Base-by-base conservation (phyloP, 2,113 vertebrate species). In the Mesitornis unicolor region DNA sequence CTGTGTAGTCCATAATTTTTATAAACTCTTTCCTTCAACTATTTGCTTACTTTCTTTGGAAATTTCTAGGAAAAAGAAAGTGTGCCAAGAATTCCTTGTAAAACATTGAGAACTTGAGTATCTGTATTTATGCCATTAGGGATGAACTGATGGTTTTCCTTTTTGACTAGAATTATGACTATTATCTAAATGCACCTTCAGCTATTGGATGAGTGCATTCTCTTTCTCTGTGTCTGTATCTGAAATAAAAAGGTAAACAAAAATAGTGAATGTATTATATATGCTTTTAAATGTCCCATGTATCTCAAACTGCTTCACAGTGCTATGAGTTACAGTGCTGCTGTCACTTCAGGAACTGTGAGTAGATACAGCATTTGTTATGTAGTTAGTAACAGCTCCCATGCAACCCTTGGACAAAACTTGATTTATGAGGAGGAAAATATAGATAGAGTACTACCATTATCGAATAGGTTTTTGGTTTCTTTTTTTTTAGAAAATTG, bases 271-370 rank as follows among this genome's bases (percentile, higher is more conserved):
- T n/a, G 10, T 35, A 40, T 43, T 47, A 33, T 28, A 60, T 26
- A 51, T 2, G 20, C 19, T 38, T 16, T 38, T 29, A 59, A 68
- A 64, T 47, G 51, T 21, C 13, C 54, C 3, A 10, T 0, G 1
- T 53, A 50, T 38, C 36, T 90, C 31, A 42, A 70, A 57, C 35
- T 67, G 16, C 33, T 75, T 82, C 47, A 50, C 60, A 81, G 21
- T 2, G 10, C n/a, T 31, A 5, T 7, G 29, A 56, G 13, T 75
- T 61, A 36, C 6, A 56, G 50, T 57, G 45, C n/a, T 93, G 47
- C 56, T 87, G 38, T n/a, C 48, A 35, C 57, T 61, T 65, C 28
- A 51, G 24, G 74, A 85, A 14, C 33, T 38, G 8, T 43, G 43
- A 43, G 42, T 31, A 81, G 69, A n/a, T 64, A 16, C 18, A 65